Conservation (phyloP, 2,888 invertebrate genomes). For the Ramazzottius varieornatus region DNA sequence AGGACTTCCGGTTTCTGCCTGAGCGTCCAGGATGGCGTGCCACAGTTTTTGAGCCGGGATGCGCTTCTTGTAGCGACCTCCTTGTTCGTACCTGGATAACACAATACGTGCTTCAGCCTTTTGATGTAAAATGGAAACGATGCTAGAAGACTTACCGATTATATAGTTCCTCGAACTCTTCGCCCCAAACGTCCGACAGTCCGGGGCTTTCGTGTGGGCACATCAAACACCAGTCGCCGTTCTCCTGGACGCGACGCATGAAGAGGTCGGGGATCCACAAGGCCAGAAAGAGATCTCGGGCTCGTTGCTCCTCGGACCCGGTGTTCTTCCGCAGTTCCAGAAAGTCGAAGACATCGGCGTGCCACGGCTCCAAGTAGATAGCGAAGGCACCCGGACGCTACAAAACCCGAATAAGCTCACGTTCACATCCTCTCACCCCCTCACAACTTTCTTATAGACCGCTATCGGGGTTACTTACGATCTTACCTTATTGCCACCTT, state of each 20-base stretch:
- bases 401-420: constrained; percentile 8
- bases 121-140: neutral
- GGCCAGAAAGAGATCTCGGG: constrained; percentile 81
- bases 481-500: constrained; percentile 63
- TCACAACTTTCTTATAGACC: neutral
- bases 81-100: constrained; percentile 46
- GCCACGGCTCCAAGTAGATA: constrained; percentile 94
- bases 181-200: constrained; percentile 70
- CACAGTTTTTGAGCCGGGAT: constrained; percentile 49
- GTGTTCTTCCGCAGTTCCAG: constrained; percentile 80
- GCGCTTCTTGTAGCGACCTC: constrained; percentile 36
- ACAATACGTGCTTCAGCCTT: constrained; percentile 7
- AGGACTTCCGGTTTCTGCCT: constrained; percentile 90
- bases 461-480: neutral
- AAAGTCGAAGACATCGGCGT: constrained; percentile 83
- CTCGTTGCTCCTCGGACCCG: constrained; percentile 69
- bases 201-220: constrained; percentile 81
- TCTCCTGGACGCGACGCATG: constrained; percentile 66
- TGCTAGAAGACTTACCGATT: constrained; percentile 28
- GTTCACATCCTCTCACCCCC: too few relatives aligned
- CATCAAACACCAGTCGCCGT: constrained; percentile 78
- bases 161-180: constrained; percentile 70
- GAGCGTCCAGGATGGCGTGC: constrained; percentile 74
- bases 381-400: constrained; percentile 83
- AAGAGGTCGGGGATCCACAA: constrained; percentile 95